A percentile compares a stretch with the other conserved stretches of the same genome.
phyloP scores from a whole-genome alignment of 2,888 invertebrate species.

The Busseola fusca region DNA sequence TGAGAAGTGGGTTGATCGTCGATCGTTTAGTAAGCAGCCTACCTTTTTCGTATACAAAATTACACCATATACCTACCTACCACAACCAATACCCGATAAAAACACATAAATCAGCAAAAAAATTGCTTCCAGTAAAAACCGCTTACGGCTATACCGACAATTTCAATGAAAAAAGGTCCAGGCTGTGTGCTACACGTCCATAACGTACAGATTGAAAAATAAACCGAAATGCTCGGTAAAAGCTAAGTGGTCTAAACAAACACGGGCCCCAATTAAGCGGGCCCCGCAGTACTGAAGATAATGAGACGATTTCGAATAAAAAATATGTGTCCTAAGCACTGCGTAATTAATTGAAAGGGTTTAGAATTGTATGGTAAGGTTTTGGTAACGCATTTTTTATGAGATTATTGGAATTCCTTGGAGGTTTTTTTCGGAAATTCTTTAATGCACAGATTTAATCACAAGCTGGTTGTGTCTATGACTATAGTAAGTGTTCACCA shows the following conservation, averaged over 20 bases:
- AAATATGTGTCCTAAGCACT: constrained; percentile 28
- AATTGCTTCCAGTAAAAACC: neutral
- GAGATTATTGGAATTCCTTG: too few species aligned
- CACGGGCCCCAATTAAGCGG: constrained; percentile 53
- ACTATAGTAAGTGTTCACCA: neutral
- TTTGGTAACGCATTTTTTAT: constrained; percentile 2
- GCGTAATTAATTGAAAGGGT: constrained; percentile 35
- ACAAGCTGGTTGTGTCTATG: neutral
- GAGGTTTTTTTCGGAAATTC: neutral
- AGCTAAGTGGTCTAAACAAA: constrained; percentile 52
- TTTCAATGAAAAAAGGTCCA: constrained; percentile 35
- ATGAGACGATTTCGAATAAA: constrained; percentile 50
- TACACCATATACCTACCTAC: neutral
- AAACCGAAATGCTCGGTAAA: constrained; percentile 40
- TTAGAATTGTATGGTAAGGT: constrained; percentile 32
- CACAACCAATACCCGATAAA: neutral
- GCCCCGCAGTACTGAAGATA: constrained; percentile 34
- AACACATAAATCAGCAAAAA: constrained; percentile 18
- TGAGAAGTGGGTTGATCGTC: neutral
- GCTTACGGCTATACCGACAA: constrained; percentile 8
- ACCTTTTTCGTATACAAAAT: neutral
- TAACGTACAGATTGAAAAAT: constrained; percentile 27
- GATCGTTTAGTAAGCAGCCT: neutral
- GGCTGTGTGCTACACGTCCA: neutral
- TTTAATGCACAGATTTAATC: neutral